Evolutionary conservation across 2,888 invertebrate species (phyloP), one percentile per base, ranked within the genome.

Genomic region (Lasioglossum pauxillum): DNA sequence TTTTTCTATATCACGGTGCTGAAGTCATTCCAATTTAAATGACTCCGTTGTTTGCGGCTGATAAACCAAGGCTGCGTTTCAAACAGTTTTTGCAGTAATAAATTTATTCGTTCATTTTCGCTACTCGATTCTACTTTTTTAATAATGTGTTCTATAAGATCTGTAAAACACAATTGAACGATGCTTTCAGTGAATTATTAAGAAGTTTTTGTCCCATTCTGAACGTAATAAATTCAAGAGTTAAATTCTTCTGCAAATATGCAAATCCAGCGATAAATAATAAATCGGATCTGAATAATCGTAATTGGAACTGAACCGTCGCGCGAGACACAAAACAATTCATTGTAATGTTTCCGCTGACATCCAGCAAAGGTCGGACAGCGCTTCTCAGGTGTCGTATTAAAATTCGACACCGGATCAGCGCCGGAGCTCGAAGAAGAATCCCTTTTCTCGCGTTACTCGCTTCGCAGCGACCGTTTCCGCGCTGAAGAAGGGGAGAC

Each of bases 381-480:
- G 38, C 71, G n/a, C 14, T 41, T 71, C 71, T 71, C 71, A 71
- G n/a, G 23, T 46, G 49, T 74, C 73, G 27, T 23, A 74, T 74
- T 49, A 74, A n/a, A 53, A 73, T 57, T 75, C 71, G n/a, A 27
- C 38, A 27, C 35, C 74, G 83, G 60, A 75, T 60, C 31, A n/a
- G 41, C 60, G 49, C 19, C 31, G 19, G 5, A 44, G 12, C n/a
- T 12, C 41, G 27, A 27, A 41, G 49, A 49, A 60, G n/a, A 23
- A 53, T 12, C 75, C 67, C 41, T 60, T 57, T 64, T 75, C 38
- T 27, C 46, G 12, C 23, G 85, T 53, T 35, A 84, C 75, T 31
- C 44, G 74, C 77, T 72, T n/a, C 53, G 85, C 46, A 75, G 64
- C 85, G 72, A 31, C 38, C 16, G 84, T 5, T 57, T 53, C 38